These are phyloP conservation scores for Phalacrocorax brasilianus DNA, from an alignment of 2,113 vertebrate genomes.

Conservation along the genomic window DNA sequence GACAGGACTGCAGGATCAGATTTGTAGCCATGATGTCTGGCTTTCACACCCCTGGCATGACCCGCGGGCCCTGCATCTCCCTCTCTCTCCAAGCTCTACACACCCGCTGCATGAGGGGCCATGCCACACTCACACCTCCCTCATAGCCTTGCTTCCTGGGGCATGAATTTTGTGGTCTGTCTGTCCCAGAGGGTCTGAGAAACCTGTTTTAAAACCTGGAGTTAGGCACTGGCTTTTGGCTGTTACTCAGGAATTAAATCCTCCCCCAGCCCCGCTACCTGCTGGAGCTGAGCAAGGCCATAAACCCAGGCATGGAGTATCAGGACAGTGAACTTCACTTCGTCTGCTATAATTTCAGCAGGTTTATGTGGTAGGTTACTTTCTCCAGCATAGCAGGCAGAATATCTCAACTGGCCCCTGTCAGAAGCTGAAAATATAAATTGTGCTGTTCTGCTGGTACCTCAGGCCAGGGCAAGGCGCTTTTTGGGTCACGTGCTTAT, in stretches of 20 bases:
- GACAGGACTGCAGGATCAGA: background rate
- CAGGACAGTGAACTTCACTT: background rate
- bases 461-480: background rate
- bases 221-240: background rate
- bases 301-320: background rate
- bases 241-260: background rate
- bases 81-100: background rate
- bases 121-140: background rate
- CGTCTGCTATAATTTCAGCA: background rate
- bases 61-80: accelerated
- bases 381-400: background rate
- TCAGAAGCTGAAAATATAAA: background rate
- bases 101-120: accelerated
- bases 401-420: background rate
- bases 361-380: background rate
- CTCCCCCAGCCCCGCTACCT: background rate
- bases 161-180: accelerated
- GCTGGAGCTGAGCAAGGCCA: background rate
- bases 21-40: background rate
- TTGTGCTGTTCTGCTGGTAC: background rate
- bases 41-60: background rate
- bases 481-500: background rate
- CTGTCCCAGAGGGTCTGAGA: background rate
- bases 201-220: background rate
- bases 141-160: background rate